Evolutionary conservation across 2,888 invertebrate genomes (phyloP).

Genomic region (Heliconius ismenius): DNA sequence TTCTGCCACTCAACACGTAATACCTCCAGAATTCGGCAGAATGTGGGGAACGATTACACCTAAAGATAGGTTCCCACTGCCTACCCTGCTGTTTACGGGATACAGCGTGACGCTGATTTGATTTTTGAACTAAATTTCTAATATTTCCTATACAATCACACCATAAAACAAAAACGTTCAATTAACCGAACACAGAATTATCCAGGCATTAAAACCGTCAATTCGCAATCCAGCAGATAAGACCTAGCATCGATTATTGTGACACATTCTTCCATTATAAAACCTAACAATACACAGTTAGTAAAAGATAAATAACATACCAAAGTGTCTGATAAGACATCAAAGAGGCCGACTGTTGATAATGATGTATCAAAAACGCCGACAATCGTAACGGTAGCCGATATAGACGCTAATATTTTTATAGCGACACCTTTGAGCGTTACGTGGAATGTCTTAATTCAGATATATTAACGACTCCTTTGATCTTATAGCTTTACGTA

Average conservation of each 20-base stretch:
- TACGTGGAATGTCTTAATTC: conserved; percentile 37
- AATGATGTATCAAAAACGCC: conserved; percentile 62
- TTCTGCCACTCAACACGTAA: no score
- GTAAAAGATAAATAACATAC: conserved; percentile 64
- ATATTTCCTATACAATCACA: no score
- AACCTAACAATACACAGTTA: conserved; percentile 68
- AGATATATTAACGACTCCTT: conserved; percentile 48
- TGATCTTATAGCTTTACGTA: conserved; percentile 50
- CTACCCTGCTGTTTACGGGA: no score
- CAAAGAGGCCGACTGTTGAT: conserved; percentile 63
- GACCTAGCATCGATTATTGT: conserved; percentile 48
- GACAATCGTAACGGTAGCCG: conserved; percentile 64
- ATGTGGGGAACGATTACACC: no score
- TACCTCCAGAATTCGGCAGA: no score
- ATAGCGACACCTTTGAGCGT: conserved; percentile 60
- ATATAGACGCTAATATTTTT: conserved; percentile 59
- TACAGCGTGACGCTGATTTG: no score
- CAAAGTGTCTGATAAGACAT: conserved; percentile 66
- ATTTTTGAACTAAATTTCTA: no score
- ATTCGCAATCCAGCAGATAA: conserved; percentile 34
- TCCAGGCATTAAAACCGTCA: conserved; percentile 12
- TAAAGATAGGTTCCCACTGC: no score
- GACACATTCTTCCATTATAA: conserved; percentile 52
- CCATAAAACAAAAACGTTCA: no score
- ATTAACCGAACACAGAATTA: not conserved